phyloP scores from a whole-genome alignment of 2,888 invertebrate species.

The Argynnis bischoffii region DNA sequence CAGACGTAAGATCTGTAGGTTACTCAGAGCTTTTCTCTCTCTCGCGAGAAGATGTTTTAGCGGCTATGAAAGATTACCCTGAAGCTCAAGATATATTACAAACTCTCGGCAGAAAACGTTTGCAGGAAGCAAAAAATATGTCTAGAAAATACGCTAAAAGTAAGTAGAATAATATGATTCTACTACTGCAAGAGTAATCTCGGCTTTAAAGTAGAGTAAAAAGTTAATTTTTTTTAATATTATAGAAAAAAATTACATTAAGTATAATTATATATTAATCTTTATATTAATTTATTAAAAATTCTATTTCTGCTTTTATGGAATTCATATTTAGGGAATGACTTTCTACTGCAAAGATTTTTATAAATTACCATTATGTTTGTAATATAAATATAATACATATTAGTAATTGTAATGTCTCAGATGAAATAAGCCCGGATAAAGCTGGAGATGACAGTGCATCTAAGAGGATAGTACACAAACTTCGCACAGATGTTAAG shows the following conservation, averaged over 20 bases:
- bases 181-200: neutral
- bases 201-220: neutral
- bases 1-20: slow-evolving; percentile 97
- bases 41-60: slow-evolving; percentile 95
- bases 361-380: neutral
- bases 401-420: slow-evolving; percentile 28
- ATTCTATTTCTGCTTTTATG: no score
- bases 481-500: slow-evolving; percentile 92
- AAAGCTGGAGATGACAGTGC: slow-evolving; percentile 84
- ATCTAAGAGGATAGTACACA: slow-evolving; percentile 90
- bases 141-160: slow-evolving; percentile 66
- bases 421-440: slow-evolving; percentile 71
- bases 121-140: slow-evolving; percentile 90
- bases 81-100: slow-evolving; percentile 97
- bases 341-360: no score
- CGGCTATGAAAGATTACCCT: slow-evolving; percentile 98
- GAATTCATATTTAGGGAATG: no score
- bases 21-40: slow-evolving; percentile 97
- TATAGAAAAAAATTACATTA: no score
- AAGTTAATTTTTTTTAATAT: neutral
- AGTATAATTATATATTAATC: no score
- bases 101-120: slow-evolving; percentile 91
- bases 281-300: no score
- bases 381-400: neutral
- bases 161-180: slow-evolving; percentile 22